Conservation (phyloP, 2,888 invertebrate species). For the Therioaphis trifolii region DNA sequence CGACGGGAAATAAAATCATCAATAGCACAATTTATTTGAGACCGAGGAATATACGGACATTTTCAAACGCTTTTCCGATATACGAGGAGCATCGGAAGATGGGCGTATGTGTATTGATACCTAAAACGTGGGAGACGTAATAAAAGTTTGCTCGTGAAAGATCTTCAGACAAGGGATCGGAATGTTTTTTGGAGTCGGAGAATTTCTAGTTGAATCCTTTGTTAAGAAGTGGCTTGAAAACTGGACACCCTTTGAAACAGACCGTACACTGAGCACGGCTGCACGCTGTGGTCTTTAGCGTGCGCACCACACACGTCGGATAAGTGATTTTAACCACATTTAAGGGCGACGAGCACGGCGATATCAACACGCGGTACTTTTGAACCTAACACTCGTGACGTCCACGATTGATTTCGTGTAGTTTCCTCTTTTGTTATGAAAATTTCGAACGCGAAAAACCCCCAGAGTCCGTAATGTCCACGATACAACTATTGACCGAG, state of each 20-base stretch:
- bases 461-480: background rate
- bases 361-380: background rate
- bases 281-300: background rate
- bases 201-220: background rate
- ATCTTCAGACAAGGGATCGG: background rate
- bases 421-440: background rate
- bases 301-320: background rate
- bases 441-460: background rate
- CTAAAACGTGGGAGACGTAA: background rate
- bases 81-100: too few species aligned
- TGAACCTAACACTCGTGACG: conserved; percentile 2
- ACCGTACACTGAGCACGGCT: background rate
- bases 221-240: background rate
- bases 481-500: too few species aligned
- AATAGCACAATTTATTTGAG: too few species aligned
- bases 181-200: background rate
- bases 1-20: too few species aligned
- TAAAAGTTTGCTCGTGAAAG: background rate
- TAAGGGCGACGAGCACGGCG: background rate
- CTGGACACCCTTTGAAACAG: background rate
- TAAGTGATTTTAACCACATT: background rate
- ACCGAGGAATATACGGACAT: too few species aligned
- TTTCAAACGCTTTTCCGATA: too few species aligned
- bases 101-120: background rate
- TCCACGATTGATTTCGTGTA: background rate